phyloP scores from a whole-genome alignment of 2,888 invertebrate genomes.

The Glaucopsyche alexis region DNA sequence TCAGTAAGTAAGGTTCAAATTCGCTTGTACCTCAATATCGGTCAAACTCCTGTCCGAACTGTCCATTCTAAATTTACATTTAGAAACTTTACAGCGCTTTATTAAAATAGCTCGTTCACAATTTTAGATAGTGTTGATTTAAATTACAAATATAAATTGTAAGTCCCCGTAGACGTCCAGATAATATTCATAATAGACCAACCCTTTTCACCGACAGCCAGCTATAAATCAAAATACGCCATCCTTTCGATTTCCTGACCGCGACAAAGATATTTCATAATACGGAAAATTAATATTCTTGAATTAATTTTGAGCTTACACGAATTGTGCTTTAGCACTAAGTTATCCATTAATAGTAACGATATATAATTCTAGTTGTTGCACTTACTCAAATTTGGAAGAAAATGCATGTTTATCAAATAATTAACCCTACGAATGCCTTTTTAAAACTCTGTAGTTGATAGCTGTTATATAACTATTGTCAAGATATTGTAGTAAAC shows the following conservation, averaged over 20 bases:
- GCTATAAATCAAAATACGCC: conserved; percentile 33
- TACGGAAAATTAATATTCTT: conserved; percentile 18
- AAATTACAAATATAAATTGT: conserved; percentile 11
- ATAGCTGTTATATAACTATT: too few relatives aligned
- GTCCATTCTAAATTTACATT: conserved; percentile 1
- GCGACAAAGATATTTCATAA: conserved; percentile 23
- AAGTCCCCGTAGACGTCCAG: neutral
- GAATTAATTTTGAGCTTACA: conserved; percentile 7
- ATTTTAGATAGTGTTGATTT: conserved; percentile 17
- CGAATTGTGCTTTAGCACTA: neutral
- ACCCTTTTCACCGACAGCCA: conserved; percentile 33
- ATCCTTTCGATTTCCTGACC: conserved; percentile 35
- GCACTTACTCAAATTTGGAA: too few relatives aligned
- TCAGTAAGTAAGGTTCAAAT: neutral
- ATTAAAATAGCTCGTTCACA: neutral
- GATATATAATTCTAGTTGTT: neutral
- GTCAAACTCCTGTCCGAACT: too few relatives aligned
- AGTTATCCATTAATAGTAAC: neutral
- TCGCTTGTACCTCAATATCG: neutral
- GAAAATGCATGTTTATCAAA: too few relatives aligned
- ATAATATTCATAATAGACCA: conserved; percentile 23
- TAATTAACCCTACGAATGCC: too few relatives aligned
- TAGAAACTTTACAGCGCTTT: neutral
- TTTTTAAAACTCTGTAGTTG: too few relatives aligned
- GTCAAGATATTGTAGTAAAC: too few relatives aligned